Conservation (phyloP, 2,888 invertebrate genomes). For the Seira musarum region DNA sequence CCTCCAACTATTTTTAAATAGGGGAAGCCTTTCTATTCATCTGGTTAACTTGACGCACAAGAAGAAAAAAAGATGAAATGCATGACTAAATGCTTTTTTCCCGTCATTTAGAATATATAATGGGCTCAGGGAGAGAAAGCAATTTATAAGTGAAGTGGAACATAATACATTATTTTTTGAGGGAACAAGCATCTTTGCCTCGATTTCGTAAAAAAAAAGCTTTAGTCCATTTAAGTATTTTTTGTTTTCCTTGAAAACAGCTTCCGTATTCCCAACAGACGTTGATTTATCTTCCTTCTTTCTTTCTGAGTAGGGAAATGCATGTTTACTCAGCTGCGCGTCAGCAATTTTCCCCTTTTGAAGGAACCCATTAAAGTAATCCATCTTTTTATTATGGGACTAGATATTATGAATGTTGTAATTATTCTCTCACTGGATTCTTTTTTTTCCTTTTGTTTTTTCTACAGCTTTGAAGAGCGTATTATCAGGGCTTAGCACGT, state of each 20-base stretch:
- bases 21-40: background rate
- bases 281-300: constrained; percentile 28
- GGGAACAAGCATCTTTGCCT: too few relatives aligned
- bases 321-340: constrained; percentile 30
- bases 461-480: background rate
- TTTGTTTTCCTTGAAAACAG: constrained; percentile 6
- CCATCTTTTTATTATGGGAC: constrained; percentile 27
- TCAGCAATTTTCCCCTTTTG: constrained; percentile 13
- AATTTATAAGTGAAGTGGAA: constrained; percentile 1
- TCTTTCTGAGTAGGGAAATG: constrained; percentile 12
- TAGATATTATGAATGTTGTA: constrained; percentile 20
- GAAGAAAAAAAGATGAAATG: constrained; percentile 1
- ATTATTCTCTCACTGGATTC: constrained; percentile 1
- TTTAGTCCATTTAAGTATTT: background rate
- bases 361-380: constrained; percentile 26
- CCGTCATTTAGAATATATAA: background rate
- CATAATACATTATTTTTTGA: background rate
- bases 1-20: background rate
- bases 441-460: constrained; percentile 4
- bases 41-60: background rate
- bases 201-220: too few relatives aligned
- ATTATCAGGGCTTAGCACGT: background rate
- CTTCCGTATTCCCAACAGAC: constrained; percentile 14
- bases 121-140: background rate
- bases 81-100: background rate